A percentile compares a stretch with the other conserved stretches of the same genome.
Evolutionary conservation across 2,113 vertebrate genomes (phyloP).

Genomic region (Rhea americana): DNA sequence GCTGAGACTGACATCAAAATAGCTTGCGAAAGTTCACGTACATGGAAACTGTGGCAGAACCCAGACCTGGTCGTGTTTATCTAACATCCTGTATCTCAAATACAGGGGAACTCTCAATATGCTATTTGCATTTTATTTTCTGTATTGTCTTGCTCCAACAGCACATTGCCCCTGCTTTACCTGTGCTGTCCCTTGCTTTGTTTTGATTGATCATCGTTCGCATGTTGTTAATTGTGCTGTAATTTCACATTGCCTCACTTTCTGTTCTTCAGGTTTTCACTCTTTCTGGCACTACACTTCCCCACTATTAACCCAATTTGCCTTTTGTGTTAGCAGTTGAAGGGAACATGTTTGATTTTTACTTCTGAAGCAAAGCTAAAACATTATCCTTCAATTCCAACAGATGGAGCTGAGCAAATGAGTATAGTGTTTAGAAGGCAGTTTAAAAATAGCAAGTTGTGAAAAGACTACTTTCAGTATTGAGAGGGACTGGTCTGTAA

Average conservation of each 20-base stretch:
- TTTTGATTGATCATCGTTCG: not conserved
- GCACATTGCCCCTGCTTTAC: not conserved
- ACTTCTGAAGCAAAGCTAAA: not conserved
- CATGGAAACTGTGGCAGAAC: not conserved
- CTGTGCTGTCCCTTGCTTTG: not conserved
- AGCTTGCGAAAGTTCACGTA: not conserved
- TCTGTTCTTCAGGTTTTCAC: not conserved
- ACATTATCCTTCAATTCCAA: not conserved
- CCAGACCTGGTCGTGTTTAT: not conserved
- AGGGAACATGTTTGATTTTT: not conserved
- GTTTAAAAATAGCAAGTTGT: not conserved
- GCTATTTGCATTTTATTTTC: not conserved
- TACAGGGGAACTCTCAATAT: not conserved
- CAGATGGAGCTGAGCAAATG: conserved; percentile 29
- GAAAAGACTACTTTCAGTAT: not conserved
- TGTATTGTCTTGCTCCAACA: not conserved
- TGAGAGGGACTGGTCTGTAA: not conserved
- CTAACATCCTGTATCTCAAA: not conserved
- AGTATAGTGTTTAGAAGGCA: not conserved
- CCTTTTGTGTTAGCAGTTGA: not conserved
- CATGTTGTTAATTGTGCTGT: not conserved
- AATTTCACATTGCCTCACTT: not conserved
- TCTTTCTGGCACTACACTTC: not conserved
- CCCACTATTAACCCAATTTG: not conserved
- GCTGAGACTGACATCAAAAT: not conserved